Evolutionary conservation across 2,113 vertebrate species (phyloP).

Genomic region (Syngnathoides biaculeatus): DNA sequence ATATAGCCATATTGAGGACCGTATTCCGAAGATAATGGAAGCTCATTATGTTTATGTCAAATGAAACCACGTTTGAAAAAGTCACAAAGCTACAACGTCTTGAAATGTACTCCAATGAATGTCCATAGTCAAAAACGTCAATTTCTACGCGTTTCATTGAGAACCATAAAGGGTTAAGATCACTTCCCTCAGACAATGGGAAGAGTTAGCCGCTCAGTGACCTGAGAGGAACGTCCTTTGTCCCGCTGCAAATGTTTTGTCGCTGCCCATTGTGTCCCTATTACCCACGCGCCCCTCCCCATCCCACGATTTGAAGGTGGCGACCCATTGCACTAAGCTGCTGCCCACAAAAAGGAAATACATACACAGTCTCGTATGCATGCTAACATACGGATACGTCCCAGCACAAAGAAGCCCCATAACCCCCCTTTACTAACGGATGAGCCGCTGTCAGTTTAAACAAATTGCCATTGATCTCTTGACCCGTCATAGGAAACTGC

Average conservation of each 20-base stretch:
- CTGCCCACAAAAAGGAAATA: slow-evolving; percentile 68
- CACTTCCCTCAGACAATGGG: slow-evolving; percentile 69
- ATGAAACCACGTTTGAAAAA: neutral
- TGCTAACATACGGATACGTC: slow-evolving; percentile 6
- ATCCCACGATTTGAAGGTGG: slow-evolving; percentile 42
- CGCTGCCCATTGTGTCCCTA: slow-evolving; percentile 77
- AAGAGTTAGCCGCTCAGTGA: slow-evolving; percentile 68
- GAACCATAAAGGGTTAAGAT: slow-evolving; percentile 52
- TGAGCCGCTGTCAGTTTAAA: slow-evolving; percentile 43
- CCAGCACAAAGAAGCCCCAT: slow-evolving; percentile 23
- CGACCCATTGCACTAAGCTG: slow-evolving; percentile 29
- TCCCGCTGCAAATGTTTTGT: slow-evolving; percentile 86
- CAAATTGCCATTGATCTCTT: slow-evolving; percentile 51
- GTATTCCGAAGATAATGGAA: neutral
- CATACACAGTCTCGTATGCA: slow-evolving; percentile 12
- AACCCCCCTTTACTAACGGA: slow-evolving; percentile 25
- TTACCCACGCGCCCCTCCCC: slow-evolving; percentile 45
- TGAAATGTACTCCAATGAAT: neutral
- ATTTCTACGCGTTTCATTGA: neutral
- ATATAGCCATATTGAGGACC: neutral
- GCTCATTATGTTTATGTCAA: neutral
- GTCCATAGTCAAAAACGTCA: neutral
- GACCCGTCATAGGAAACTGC: slow-evolving; percentile 37
- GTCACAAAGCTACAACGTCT: too few species aligned
- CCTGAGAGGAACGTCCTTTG: slow-evolving; percentile 70